These are phyloP conservation scores for Leptopilina myrica DNA, from an alignment of 2,888 invertebrate genomes.

Conservation along the genomic window DNA sequence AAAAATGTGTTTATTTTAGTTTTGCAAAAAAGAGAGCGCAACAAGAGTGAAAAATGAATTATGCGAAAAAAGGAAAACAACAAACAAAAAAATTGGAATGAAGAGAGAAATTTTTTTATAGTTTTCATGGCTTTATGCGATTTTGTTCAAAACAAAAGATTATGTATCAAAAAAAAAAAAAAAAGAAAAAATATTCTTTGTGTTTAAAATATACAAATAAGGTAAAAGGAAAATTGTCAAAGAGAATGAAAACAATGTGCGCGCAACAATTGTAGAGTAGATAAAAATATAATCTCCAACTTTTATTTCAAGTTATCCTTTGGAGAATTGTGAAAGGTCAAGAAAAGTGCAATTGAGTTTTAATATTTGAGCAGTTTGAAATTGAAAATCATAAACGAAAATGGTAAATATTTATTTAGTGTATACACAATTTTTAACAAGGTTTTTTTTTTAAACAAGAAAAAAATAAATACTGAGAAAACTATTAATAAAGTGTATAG, in stretches of 20 bases:
- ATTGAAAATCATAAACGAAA: neutral
- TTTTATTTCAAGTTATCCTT: neutral
- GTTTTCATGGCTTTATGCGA: neutral
- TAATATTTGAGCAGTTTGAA: neutral
- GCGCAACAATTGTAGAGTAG: neutral
- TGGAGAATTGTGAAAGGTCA: constrained; percentile 12
- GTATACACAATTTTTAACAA: neutral
- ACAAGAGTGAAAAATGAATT: too few relatives aligned
- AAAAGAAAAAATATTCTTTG: constrained; percentile 23
- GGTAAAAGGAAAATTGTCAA: neutral
- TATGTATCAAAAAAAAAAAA: neutral
- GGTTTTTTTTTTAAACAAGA: neutral
- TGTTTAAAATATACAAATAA: neutral
- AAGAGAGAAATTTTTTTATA: too few relatives aligned
- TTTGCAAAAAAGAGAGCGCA: too few relatives aligned
- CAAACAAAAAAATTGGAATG: too few relatives aligned
- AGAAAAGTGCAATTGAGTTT: constrained; percentile 17
- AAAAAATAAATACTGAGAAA: too few relatives aligned
- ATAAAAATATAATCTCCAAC: constrained; percentile 7
- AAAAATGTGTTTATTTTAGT: too few relatives aligned
- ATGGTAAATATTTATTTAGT: neutral
- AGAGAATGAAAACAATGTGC: neutral
- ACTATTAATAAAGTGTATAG: too few relatives aligned
- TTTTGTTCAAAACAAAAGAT: neutral
- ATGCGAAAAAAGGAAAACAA: too few relatives aligned